phyloP scores from a whole-genome alignment of 2,888 invertebrate genomes.

The Fragum sueziense region DNA sequence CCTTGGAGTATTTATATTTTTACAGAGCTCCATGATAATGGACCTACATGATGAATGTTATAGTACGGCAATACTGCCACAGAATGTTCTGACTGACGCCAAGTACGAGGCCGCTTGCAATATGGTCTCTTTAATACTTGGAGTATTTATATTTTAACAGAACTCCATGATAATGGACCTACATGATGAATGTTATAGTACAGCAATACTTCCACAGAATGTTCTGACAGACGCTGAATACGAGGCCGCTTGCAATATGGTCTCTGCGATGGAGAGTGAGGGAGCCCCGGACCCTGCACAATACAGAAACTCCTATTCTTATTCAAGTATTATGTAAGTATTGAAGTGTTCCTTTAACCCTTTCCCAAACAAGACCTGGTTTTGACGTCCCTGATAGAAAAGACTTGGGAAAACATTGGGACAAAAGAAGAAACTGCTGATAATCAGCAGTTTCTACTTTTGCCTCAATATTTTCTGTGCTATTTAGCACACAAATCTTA shows the following conservation, averaged over 20 bases:
- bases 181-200: conserved; percentile 65
- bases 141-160: conserved; percentile 31
- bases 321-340: conserved; percentile 1
- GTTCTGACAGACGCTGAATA: conserved; percentile 49
- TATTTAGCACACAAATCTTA: too few relatives aligned
- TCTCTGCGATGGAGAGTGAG: conserved; percentile 53
- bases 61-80: conserved; percentile 41
- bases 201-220: conserved; percentile 24
- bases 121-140: too few relatives aligned
- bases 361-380: too few relatives aligned
- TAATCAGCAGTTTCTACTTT: too few relatives aligned
- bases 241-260: conserved; percentile 52
- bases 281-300: conserved; percentile 48
- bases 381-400: too few relatives aligned
- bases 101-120: conserved; percentile 52
- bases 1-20: conserved; percentile 1
- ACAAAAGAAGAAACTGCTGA: too few relatives aligned
- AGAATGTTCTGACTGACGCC: conserved; percentile 40
- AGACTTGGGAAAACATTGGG: too few relatives aligned
- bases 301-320: conserved; percentile 7
- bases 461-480: too few relatives aligned
- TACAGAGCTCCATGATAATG: conserved; percentile 65
- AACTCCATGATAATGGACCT: conserved; percentile 68
- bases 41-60: conserved; percentile 67
- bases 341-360: background rate